Base-by-base conservation (phyloP, 2,797 vertebrate species). In the Ptychadena robeensis region DNA sequence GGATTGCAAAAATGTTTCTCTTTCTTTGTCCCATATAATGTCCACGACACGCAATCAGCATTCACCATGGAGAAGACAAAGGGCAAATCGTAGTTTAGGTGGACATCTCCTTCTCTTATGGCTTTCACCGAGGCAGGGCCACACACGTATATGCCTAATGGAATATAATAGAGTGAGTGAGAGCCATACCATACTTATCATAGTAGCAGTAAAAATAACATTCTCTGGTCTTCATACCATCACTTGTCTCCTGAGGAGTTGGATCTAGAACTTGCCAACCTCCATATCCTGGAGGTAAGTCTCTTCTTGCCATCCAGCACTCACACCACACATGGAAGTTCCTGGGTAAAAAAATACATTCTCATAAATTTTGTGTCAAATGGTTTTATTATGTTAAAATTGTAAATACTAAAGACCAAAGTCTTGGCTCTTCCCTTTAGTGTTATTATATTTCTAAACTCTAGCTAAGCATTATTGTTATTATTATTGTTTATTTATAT, bases 301-400 rank as follows among this genome's bases (percentile, higher is more conserved):
- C 97, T 9, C 22, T 87, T 5, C 97, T 94, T n/a, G 86, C 87
- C 94, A 99, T 98, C 96, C 96, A 98, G 86, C 96, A 95, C 91
- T 99, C 98, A 63, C 96, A 95, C 97, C 97, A 99, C 18, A 97
- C 93, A 0, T 98, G 97, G 87, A 95, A 99, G 89, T 99, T 97
- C 98, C 97, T 98, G 86, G 79, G 31, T 30, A 76, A 32, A 30
- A 38, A 48, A 34, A 38, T 5, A 79, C 18, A 57, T 35, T 12
- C 15, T 2, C 15, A 40, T 40, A 14, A 14, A 3, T 48, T 3
- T 1, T 18, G 6, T 4, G 14, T 48, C 44, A 48, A 48, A 48
- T 18, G 44, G 1, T 5, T 48, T 48, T 48, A 15, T 18, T 18
- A 18, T 22, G 18, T 48, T 6, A 48, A 48, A 48, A 22, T 3